Evolutionary conservation across 2,113 vertebrate species (phyloP), one percentile per base, ranked within the genome.

Genomic region (Macroglossus sobrinus): DNA sequence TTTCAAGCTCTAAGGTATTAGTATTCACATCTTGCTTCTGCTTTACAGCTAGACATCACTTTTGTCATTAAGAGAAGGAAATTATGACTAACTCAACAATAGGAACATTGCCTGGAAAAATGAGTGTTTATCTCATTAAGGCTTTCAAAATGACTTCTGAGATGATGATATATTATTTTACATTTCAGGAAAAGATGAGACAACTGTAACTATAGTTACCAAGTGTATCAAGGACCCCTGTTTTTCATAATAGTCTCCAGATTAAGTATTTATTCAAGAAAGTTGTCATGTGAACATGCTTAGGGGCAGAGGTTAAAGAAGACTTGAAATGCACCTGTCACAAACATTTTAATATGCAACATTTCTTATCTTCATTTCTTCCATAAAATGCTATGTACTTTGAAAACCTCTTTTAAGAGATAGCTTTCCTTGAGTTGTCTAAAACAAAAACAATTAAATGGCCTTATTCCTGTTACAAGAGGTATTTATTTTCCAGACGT

Each of bases 191-290:
- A 98, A 96, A 92, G 96, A 96, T 87, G 76, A 96, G 82, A 96
- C 95, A 89, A 12, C 4, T 78, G 97, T 98, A 98, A 97, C 98
- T 98, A 98, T 98, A 98, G 98, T 97, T 98, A 98, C 97, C 96
- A 96, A 94, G 66, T 90, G 45, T 86, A 94, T 78, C 95, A 96
- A 8, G 30, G 76, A 95, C 43, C 97, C 84, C 43, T 94, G 69
- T 76, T 72, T 98, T 97, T 53, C 43, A 89, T 86, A 98, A 97
- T 87, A 95, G 95, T 92, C 68, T 96, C 95, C 68, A 97, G 55
- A 90, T 47, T 93, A 95, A 89, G 86, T 76, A 89, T 97, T 96
- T 89, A 96, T 94, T 95, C 63, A 85, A 82, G 89, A 78, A 95
- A 96, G 78, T 68, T 98, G 75, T 95, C 95, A 89, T 93, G 80